A percentile compares a stretch with the other conserved stretches of the same genome.
These are phyloP conservation scores for Thamnophis elegans DNA, from an alignment of 2,797 vertebrate genomes.

Conservation along the genomic window DNA sequence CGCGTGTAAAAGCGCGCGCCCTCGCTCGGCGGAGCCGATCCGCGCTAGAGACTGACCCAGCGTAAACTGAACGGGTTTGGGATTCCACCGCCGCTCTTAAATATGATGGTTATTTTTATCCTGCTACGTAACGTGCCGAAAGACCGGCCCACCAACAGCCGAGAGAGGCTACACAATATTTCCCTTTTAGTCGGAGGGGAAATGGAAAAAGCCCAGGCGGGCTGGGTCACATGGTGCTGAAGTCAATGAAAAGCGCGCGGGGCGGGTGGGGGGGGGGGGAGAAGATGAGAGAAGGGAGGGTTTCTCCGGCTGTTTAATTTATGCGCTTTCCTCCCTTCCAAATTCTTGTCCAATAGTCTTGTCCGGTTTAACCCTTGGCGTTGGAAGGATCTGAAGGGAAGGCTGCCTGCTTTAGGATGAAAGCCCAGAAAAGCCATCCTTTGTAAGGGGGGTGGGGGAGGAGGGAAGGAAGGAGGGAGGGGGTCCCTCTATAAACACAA, in stretches of 20 bases:
- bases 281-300: not conserved
- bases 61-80: conserved; percentile 84
- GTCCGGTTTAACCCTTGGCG: conserved; percentile 77
- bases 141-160: conserved; percentile 81
- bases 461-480: conserved; percentile 10
- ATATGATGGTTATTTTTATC: conserved; percentile 99
- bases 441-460: conserved; percentile 48
- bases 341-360: conserved; percentile 50
- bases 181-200: conserved; percentile 92
- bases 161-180: conserved; percentile 83
- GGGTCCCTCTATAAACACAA: conserved; percentile 71
- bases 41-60: conserved; percentile 79
- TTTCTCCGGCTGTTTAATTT: conserved; percentile 12
- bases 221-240: conserved; percentile 89
- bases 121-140: conserved; percentile 83
- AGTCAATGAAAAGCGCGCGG: conserved; percentile 76
- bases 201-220: conserved; percentile 93
- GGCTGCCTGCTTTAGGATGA: conserved; percentile 65
- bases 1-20: not conserved
- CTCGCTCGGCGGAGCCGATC: conserved; percentile 54
- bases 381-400: conserved; percentile 59
- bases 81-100: conserved; percentile 95
- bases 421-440: conserved; percentile 73
- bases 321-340: conserved; percentile 34
- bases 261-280: not conserved